A percentile compares a stretch with the other conserved stretches of the same genome.
Conservation (phyloP, 1,140 invertebrate species). For the Medauroidea extradentata region DNA sequence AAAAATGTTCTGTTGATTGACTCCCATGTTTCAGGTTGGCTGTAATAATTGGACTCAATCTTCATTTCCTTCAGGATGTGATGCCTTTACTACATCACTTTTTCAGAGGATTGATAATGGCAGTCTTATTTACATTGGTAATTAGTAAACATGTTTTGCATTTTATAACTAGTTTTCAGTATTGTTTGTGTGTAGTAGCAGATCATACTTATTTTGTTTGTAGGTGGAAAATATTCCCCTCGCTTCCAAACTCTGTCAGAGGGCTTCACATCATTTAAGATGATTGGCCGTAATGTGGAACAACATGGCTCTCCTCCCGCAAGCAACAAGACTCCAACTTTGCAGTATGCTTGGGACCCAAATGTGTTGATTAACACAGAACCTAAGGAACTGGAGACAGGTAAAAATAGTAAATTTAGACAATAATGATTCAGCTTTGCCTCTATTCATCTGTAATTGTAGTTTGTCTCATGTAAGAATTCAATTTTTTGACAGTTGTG, state of each 20-base stretch:
- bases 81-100: constrained; percentile 68
- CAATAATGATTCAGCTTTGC: too few relatives aligned
- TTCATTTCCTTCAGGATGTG: constrained; percentile 60
- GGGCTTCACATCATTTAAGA: constrained; percentile 66
- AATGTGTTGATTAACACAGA: not conserved
- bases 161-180: not conserved
- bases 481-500: too few relatives aligned
- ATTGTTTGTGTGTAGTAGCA: constrained; percentile 1
- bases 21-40: constrained; percentile 38
- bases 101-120: constrained; percentile 71
- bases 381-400: constrained; percentile 22
- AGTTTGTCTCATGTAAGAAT: too few relatives aligned
- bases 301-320: constrained; percentile 41
- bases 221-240: constrained; percentile 56
- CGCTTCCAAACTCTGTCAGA: constrained; percentile 60
- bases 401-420: constrained; percentile 15
- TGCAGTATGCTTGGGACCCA: constrained; percentile 58
- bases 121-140: constrained; percentile 69
- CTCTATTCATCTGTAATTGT: too few relatives aligned
- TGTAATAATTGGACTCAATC: constrained; percentile 70
- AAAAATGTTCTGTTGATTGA: too few relatives aligned
- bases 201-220: constrained; percentile 23
- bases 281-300: constrained; percentile 52
- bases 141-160: not conserved
- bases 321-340: constrained; percentile 55